These are phyloP conservation scores for Lithophane socia DNA, from an alignment of 2,888 invertebrate species.

Conservation along the genomic window DNA sequence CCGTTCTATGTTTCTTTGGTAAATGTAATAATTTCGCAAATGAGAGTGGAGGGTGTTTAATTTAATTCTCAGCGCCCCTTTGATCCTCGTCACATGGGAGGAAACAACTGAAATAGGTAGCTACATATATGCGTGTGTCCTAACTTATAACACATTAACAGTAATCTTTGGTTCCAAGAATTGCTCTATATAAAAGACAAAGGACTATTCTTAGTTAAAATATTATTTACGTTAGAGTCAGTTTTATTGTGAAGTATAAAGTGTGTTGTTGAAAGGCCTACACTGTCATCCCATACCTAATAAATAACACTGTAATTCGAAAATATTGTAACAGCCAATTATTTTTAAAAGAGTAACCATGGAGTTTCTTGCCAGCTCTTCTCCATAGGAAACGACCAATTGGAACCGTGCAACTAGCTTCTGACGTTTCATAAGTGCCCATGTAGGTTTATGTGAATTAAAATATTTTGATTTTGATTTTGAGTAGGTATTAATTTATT, in stretches of 20 bases:
- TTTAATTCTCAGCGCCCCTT: slow-evolving; percentile 58
- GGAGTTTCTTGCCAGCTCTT: no score
- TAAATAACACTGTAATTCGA: no score
- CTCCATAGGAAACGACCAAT: no score
- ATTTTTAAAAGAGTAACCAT: no score
- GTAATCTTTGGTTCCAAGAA: slow-evolving; percentile 15
- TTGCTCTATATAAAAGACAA: slow-evolving; percentile 34
- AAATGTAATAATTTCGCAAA: slow-evolving; percentile 57
- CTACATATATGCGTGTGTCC: slow-evolving; percentile 5
- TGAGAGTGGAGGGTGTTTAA: slow-evolving; percentile 52
- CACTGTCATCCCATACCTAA: no score
- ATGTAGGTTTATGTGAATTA: no score
- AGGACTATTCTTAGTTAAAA: slow-evolving; percentile 7
- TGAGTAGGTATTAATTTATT: not conserved
- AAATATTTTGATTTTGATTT: no score
- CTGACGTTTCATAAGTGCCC: no score
- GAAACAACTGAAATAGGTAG: slow-evolving; percentile 16
- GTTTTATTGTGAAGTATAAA: not conserved
- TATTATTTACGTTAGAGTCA: not conserved
- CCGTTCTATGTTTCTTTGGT: slow-evolving; percentile 38
- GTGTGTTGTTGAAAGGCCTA: no score
- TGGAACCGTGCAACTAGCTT: no score
- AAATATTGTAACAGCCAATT: no score
- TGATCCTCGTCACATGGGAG: slow-evolving; percentile 38
- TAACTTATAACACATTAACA: slow-evolving; percentile 40